These are phyloP conservation scores for Papilio polytes DNA, from an alignment of 1,140 invertebrate species.

Conservation along the genomic window DNA sequence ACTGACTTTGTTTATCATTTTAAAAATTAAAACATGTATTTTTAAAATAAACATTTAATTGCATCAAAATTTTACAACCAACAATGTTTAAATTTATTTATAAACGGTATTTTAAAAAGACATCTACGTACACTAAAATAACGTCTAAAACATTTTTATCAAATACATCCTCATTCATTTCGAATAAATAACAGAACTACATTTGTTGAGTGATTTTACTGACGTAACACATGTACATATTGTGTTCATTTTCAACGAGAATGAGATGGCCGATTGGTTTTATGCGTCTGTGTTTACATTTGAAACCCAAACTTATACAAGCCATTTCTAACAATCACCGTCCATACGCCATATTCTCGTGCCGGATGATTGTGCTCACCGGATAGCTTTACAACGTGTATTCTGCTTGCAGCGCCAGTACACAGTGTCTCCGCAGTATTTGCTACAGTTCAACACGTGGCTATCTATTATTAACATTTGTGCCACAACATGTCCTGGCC, in stretches of 20 bases:
- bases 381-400: conserved; percentile 42
- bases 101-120: too few relatives aligned
- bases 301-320: neutral
- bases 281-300: neutral
- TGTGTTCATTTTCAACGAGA: neutral
- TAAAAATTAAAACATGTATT: neutral
- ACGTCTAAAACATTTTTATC: neutral
- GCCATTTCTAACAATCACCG: conserved; percentile 41
- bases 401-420: conserved; percentile 45
- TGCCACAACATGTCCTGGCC: conserved; percentile 40
- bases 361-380: conserved; percentile 41
- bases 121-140: too few relatives aligned
- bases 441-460: conserved; percentile 45
- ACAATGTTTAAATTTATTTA: too few relatives aligned
- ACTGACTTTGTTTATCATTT: neutral
- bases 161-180: neutral
- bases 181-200: too few relatives aligned
- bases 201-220: too few relatives aligned
- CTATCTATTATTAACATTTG: conserved; percentile 42
- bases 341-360: conserved; percentile 41
- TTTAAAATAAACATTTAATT: neutral
- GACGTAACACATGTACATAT: neutral
- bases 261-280: neutral
- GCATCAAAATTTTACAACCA: neutral
- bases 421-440: conserved; percentile 32